Conservation (phyloP, 2,888 invertebrate species). For the Terebella lapidaria region DNA sequence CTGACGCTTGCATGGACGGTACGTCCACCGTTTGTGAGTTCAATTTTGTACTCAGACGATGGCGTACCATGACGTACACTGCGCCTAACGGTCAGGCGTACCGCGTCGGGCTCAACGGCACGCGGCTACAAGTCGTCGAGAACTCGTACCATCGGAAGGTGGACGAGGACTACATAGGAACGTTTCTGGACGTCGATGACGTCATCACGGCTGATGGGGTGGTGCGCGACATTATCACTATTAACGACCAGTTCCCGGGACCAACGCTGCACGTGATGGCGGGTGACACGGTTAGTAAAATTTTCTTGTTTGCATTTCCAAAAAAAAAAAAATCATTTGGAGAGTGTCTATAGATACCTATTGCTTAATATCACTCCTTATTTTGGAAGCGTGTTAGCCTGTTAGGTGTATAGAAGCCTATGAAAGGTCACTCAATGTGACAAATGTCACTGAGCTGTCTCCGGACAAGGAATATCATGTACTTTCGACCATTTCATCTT, state of each 20-base stretch:
- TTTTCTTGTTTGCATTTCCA: too few relatives aligned
- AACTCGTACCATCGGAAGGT: neutral
- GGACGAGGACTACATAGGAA: conserved; percentile 12
- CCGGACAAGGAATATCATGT: too few relatives aligned
- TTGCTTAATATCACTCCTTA: too few relatives aligned
- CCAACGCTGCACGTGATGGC: conserved; percentile 38
- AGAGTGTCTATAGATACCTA: too few relatives aligned
- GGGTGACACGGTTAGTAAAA: conserved; percentile 23
- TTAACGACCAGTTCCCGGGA: conserved; percentile 37
- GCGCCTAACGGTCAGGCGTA: neutral
- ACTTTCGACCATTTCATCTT: too few relatives aligned
- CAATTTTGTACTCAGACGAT: conserved; percentile 7
- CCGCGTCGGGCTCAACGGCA: conserved; percentile 12
- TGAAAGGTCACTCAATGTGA: too few relatives aligned
- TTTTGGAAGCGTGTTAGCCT: too few relatives aligned
- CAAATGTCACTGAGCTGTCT: too few relatives aligned
- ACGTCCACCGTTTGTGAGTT: conserved; percentile 17
- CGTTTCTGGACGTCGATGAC: conserved; percentile 18
- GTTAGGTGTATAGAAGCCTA: too few relatives aligned
- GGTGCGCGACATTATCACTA: conserved; percentile 29
- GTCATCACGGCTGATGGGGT: conserved; percentile 38
- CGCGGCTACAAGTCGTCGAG: conserved; percentile 5
- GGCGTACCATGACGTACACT: conserved; percentile 13
- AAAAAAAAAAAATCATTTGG: too few relatives aligned
- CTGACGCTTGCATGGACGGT: too few relatives aligned